Base-by-base conservation (phyloP, 1,140 invertebrate species). In the Dryas iulia region DNA sequence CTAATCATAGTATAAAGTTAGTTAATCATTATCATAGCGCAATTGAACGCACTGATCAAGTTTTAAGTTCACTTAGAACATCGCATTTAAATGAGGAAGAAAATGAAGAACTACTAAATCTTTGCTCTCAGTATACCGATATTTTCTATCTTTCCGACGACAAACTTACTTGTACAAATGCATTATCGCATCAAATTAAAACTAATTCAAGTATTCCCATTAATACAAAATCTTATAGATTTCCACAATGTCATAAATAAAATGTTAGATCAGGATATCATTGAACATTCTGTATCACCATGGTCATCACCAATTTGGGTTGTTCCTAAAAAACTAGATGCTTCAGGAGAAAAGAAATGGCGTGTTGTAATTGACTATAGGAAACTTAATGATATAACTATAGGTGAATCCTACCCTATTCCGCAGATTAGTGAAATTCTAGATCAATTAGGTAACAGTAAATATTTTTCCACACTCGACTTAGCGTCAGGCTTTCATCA, bases 211-310 rank as follows among this genome's bases (percentile, higher is more conserved):
- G 6, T 28, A 28, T 28, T 28, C 26, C 6, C 26, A 28, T 28
- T 28, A 28, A 28, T 28, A 28, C 26, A 28, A 28, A 28, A 28
- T 28, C 26, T 28, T 28, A 28, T 28, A 28, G 26, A 28, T 28
- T 28, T 28, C 3, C 26, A 28, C 26, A 28, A 28, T 28, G 26
- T 28, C 26, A 74, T 79, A 23, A 35, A 66, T 12, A 73, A 71
- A 52, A 72, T 78, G 69, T 56, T 78, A n/a, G 52, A 74, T 3
- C 57, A 76, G 52, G 26, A 59, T 26, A 65, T 65, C 7, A 66
- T 66, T 21, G 21, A 24, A 14, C 54, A 18, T 14, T 60, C 31
- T 3, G 30, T 53, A 18, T 53, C 39, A 1, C 60, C 60, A 2
- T 62, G 24, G 60, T 12, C 4, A 10, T 24, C 60, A 2, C 60